Evolutionary conservation across 37 sponge, comb jelly and placozoan species (phyloP), one percentile per base, ranked within the genome.

Genomic region (Beroe forskalii): DNA sequence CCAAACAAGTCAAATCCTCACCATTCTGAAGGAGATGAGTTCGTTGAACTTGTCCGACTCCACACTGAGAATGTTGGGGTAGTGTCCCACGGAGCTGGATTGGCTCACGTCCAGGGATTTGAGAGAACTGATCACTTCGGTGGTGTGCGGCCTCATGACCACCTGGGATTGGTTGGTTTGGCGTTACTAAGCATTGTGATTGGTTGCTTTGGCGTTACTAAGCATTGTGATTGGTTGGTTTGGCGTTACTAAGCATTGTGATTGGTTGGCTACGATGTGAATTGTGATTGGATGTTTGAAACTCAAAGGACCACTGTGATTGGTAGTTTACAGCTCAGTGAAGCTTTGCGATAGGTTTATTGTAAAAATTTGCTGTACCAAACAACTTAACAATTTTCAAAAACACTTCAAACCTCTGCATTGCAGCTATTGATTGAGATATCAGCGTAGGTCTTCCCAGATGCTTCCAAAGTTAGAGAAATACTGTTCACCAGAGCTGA

Each of bases 1-100:
- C n/a, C n/a, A n/a, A n/a, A n/a, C n/a, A n/a, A n/a, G n/a, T n/a
- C n/a, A n/a, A n/a, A n/a, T 44, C 28, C 27, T 42, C 31, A 80
- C 86, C 86, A 80, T 80, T 24, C 35, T 20, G 86, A 80, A 80
- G 4, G 86, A 80, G 43, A 80, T 80, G 25, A 80, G 86, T n/a
- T 80, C 55, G 22, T 41, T 35, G 55, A 38, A 80, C 28, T 38
- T 43, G 48, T 41, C 40, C 2, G 40, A 38, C 55, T 80, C 55
- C 30, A 80, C 86, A 41, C 38, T 42, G 3, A 80, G 55, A 23
- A 80, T 80, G 48, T 41, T 43, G 30, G 20, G 20, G 55, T 80
- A 80, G 55, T 22, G 12, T 14, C 4, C 40, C 17, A 4, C 8
- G 25, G 12, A 12, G 6, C 38, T 33, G 4, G 86, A 38, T 23